A percentile compares a stretch with the other conserved stretches of the same genome.
phyloP scores from a whole-genome alignment of 2,888 invertebrate species.

The Agonopterix arenella region DNA sequence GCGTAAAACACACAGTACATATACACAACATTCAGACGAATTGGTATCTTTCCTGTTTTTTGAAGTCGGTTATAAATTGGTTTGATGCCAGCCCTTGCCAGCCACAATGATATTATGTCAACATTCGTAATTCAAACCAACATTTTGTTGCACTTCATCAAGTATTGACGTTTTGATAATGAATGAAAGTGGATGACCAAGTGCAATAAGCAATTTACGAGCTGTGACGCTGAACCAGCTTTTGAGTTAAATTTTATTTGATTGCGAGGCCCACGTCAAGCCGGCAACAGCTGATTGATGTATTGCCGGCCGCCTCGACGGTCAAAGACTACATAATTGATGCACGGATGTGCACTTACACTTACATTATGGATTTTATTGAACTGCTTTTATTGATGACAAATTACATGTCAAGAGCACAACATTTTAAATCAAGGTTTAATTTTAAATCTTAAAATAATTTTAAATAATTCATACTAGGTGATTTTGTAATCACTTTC shows the following conservation, averaged over 20 bases:
- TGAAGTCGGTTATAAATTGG: no score
- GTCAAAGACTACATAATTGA: conserved; percentile 57
- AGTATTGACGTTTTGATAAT: not conserved
- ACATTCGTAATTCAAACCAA: not conserved
- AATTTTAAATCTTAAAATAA: no score
- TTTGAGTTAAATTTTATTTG: conserved; percentile 74
- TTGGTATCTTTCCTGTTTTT: no score
- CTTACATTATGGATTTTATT: not conserved
- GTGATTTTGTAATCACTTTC: no score
- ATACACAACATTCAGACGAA: no score
- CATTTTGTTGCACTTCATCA: not conserved
- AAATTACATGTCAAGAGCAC: not conserved
- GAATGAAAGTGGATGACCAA: not conserved
- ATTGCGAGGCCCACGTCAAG: conserved; percentile 57
- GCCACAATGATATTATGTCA: no score
- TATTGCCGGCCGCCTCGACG: conserved; percentile 45
- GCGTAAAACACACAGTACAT: no score
- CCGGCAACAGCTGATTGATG: conserved; percentile 63
- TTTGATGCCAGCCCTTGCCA: no score
- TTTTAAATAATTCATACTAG: no score
- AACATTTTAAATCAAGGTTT: not conserved
- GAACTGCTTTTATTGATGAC: not conserved
- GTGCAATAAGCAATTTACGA: conserved; percentile 29
- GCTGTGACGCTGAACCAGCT: conserved; percentile 30
- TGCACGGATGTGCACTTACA: conserved; percentile 17